Evolutionary conservation across 1,140 invertebrate species (phyloP), one percentile per base, ranked within the genome.

Genomic region (Trypoxylus dichotomus): DNA sequence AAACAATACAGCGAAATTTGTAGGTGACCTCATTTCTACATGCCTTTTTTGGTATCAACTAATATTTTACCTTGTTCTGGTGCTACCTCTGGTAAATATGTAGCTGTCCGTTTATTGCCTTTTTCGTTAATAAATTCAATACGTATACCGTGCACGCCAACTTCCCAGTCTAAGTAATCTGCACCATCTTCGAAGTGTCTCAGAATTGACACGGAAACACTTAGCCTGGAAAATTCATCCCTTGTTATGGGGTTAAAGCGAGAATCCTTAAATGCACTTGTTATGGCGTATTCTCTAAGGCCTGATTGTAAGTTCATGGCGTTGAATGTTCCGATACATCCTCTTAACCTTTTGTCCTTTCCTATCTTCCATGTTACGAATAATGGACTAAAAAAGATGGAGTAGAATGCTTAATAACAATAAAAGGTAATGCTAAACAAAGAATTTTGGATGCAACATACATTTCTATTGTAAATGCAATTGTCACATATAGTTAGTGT

Each of bases 301-400:
- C 98, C 97, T 86, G 91, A 91, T 86, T 98, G 96, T 79, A 98
- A 91, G 85, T 96, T 94, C 91, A 98, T 96, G 43, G 97, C 94
- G 87, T 94, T 97, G 85, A 98, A 98, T 75, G 96, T 98, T 77
- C 96, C 96, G 86, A 98, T 97, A 86, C 96, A 98, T n/a, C 96
- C 96, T 79, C 96, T 90, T 78, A 98, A 89, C 76, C 95, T 91
- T 85, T 94, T 92, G 84, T 98, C 97, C 85, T 95, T 94, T 19
- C 98, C 97, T 85, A 96, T 96, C 86, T 96, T 96, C 98, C 98
- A 99, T 77, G 98, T 99, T 32, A 99, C 98, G 91, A 99, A 99
- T 83, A 99, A 89, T 73, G 97, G 98, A 88, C 97, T 98, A 89
- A 77, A 93, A 54, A 54, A 94, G 88, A 81, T 85, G 83, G 85